phyloP scores from a whole-genome alignment of 2,113 vertebrate genomes.

The Chionodraco myersi region DNA sequence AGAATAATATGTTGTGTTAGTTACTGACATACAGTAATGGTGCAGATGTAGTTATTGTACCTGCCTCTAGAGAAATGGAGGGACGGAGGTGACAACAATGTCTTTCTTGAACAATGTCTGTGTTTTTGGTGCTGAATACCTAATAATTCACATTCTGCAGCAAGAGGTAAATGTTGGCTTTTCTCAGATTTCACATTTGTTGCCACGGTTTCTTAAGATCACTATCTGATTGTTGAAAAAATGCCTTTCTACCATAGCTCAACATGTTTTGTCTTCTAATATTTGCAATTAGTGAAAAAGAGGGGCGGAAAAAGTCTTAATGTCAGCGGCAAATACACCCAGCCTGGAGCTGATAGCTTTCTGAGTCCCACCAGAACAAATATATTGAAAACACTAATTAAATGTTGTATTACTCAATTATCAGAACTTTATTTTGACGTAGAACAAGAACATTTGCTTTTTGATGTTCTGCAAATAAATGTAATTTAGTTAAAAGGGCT shows the following conservation, averaged over 20 bases:
- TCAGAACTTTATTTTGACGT: slow-evolving; percentile 45
- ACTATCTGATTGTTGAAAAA: slow-evolving; percentile 4
- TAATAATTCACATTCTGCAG: neutral
- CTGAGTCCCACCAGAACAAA: neutral
- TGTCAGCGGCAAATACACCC: slow-evolving; percentile 39
- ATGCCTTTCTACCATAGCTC: neutral
- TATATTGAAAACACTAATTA: neutral
- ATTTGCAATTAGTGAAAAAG: slow-evolving; percentile 45
- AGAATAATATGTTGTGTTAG: too few species aligned
- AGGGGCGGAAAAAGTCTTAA: slow-evolving; percentile 23
- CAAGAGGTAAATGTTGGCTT: neutral
- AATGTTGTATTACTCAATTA: slow-evolving; percentile 27
- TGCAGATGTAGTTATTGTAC: too few species aligned
- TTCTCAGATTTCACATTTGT: too few species aligned
- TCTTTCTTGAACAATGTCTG: neutral
- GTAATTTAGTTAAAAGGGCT: slow-evolving; percentile 46
- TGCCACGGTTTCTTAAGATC: neutral
- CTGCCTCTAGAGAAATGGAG: too few species aligned
- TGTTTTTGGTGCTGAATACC: neutral
- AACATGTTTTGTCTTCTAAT: neutral
- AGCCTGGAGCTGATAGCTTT: slow-evolving; percentile 10
- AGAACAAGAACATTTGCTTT: slow-evolving; percentile 15
- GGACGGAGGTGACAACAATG: neutral
- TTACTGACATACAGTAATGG: too few species aligned
- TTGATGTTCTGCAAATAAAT: slow-evolving; percentile 25